These are phyloP conservation scores for Linepithema humile DNA, from an alignment of 1,140 invertebrate genomes.

Conservation along the genomic window DNA sequence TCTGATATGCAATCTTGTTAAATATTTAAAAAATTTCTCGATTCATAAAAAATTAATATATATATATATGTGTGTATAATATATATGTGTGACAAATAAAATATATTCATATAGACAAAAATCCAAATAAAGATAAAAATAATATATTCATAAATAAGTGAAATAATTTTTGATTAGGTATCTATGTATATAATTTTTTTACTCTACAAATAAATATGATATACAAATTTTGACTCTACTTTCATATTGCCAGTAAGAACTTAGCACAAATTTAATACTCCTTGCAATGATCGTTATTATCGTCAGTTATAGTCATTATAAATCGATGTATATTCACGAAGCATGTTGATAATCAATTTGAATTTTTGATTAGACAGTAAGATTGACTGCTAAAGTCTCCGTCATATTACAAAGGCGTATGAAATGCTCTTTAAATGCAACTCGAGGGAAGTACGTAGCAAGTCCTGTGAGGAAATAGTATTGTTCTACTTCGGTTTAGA, in stretches of 20 bases:
- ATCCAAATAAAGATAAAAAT: neutral
- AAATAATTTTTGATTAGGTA: neutral
- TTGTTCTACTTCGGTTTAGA: conserved; percentile 7
- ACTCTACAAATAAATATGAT: neutral
- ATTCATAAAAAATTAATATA: conserved; percentile 21
- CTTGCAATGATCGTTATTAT: neutral
- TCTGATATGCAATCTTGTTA: conserved; percentile 7
- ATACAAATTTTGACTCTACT: neutral
- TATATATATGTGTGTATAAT: neutral
- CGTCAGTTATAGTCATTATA: neutral
- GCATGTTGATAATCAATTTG: neutral
- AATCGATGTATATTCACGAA: neutral
- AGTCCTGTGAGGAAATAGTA: neutral
- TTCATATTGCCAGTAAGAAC: neutral
- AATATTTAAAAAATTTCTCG: conserved; percentile 9
- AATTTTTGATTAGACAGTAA: conserved; percentile 23
- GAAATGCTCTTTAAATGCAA: conserved; percentile 41
- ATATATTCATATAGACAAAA: neutral
- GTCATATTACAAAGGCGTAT: conserved; percentile 30
- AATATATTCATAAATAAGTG: neutral
- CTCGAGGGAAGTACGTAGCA: neutral
- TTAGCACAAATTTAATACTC: neutral
- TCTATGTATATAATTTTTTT: conserved; percentile 1
- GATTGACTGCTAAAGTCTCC: conserved; percentile 5
- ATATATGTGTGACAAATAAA: neutral